Base-by-base conservation (phyloP, 1,140 invertebrate species). In the Drosophila setifemur region DNA sequence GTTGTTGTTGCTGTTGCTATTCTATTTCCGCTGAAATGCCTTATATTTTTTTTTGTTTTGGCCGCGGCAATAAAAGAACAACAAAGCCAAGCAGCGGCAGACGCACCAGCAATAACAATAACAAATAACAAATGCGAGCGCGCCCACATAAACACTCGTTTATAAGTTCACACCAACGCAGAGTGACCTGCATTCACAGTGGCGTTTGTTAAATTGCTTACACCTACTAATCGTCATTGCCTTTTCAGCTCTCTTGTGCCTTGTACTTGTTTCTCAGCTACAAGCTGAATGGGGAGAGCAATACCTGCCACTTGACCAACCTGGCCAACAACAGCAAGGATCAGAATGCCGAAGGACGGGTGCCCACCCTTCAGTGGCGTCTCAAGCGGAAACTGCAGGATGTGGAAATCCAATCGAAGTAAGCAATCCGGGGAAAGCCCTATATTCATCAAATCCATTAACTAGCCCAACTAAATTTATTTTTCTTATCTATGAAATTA, bases 341-440 rank as follows among this genome's bases (percentile, higher is more conserved):
- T 61, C 81, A 91, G 0, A 90, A 92, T n/a, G 94, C 91, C 0
- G 91, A 92, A 16, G 95, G 95, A 82, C 92, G 93, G 0, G 94
- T 94, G 58, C 91, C 97, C 1, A 90, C 89, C 4, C 88, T 95
- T 19, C 83, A 91, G 53, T 90, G 93, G 11, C 95, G 94, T 88
- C 91, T 98, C 2, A 96, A 95, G 74, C 95, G 96, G 85, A 92
- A 97, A 37, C 91, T 99, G 70, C 96, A 98, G 91, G 97, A 98
- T 92, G 96, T 99, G 6, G 97, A 98, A 93, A 94, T 98, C 45
- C 96, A 98, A 91, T 95, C 96, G 42, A 98, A 97, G 95, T 96
- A 92, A 91, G 91, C 61, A 18, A 29, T 1, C 8, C 5, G 14
- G 14, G 1, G 14, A 4, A 19, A 4, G 1, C 3, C 14, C 12